These are phyloP conservation scores for Cairina moschata DNA, from an alignment of 2,113 vertebrate genomes.

Conservation along the genomic window DNA sequence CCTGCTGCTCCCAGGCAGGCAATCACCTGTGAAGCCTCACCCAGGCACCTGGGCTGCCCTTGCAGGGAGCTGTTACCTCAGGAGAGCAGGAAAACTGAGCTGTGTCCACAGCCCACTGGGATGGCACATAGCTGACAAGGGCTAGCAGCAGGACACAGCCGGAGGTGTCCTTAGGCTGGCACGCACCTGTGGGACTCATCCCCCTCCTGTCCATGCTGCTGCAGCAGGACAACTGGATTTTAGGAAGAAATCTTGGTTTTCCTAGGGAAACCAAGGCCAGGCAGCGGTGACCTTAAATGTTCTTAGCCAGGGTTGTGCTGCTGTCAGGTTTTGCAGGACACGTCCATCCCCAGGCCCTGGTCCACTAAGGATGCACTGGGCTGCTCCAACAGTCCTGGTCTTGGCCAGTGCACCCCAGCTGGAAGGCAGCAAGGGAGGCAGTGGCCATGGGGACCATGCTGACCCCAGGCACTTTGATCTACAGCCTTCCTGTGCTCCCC, in stretches of 20 bases:
- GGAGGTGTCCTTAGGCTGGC: background rate
- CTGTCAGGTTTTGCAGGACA: rapidly evolving
- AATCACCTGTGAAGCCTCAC: background rate
- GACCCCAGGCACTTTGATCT: rapidly evolving
- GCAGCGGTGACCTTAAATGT: background rate
- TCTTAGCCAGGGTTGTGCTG: background rate
- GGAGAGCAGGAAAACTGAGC: background rate
- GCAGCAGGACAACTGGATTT: background rate
- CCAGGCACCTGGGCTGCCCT: background rate
- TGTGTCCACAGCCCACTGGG: rapidly evolving
- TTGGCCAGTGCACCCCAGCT: background rate
- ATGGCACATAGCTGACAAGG: rapidly evolving
- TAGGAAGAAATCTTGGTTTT: background rate
- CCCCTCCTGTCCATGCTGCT: background rate
- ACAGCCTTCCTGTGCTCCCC: too few species aligned
- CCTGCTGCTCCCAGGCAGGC: rapidly evolving
- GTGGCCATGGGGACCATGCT: rapidly evolving
- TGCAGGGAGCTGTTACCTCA: rapidly evolving
- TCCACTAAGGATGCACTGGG: too few species aligned
- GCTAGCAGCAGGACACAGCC: background rate
- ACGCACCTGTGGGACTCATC: rapidly evolving
- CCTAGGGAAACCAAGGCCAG: background rate
- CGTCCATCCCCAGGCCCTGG: rapidly evolving
- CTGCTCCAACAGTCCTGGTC: rapidly evolving
- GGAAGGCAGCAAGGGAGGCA: background rate